phyloP scores from a whole-genome alignment of 2,113 vertebrate species.

The Corvus cornix region DNA sequence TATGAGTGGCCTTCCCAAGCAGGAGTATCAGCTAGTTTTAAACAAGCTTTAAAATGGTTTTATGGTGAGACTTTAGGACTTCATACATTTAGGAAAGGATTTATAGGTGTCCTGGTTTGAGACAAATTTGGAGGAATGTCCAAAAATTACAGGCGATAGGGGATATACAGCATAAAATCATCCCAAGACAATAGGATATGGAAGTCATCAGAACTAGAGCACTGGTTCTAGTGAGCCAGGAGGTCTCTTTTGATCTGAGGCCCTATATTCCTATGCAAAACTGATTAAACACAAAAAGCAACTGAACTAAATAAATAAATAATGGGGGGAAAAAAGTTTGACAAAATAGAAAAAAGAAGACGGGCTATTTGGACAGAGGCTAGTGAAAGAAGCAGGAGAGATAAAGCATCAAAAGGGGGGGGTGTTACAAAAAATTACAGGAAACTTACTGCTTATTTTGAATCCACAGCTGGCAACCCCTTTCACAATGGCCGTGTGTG shows the following conservation, averaged over 20 bases:
- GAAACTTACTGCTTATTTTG: not conserved
- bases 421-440: not conserved
- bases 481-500: conserved; percentile 82
- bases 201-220: not conserved
- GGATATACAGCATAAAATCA: no score
- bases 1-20: not conserved
- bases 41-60: not conserved
- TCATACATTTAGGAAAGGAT: not conserved
- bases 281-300: not conserved
- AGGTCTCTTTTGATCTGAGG: not conserved
- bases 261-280: not conserved
- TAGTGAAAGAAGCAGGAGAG: not conserved
- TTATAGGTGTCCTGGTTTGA: not conserved
- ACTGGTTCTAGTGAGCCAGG: not conserved
- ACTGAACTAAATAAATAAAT: not conserved
- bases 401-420: not conserved
- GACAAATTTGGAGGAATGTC: no score
- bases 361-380: not conserved
- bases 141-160: no score
- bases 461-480: conserved; percentile 69
- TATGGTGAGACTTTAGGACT: not conserved
- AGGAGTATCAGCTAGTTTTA: not conserved
- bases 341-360: not conserved
- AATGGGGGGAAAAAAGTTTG: not conserved
- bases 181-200: not conserved